Evolutionary conservation across 35 echinoderm and acorn worm species (phyloP), one percentile per base, ranked within the genome.

Genomic region (Hemicentrotus pulcherrimus): DNA sequence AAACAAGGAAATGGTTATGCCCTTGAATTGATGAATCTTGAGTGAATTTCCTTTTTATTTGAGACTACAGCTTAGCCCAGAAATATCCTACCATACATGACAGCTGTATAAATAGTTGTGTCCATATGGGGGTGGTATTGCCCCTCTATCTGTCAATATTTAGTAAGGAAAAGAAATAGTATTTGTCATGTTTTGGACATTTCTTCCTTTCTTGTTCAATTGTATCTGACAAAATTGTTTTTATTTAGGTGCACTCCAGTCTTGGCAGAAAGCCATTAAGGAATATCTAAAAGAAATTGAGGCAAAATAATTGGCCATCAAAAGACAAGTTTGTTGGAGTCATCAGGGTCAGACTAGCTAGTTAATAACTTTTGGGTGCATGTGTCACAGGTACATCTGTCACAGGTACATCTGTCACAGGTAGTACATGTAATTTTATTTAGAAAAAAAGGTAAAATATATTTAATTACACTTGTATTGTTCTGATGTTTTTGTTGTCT

Each of bases 21-120:
- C 88, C 88, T 90, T 90, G 88, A 90, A 90, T 90, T 9, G 6
- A 15, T 32, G 8, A 47, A 33, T 90, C 32, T 90, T 90, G 46
- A 78, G 46, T 35, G 32, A 47, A 90, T 90, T 90, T 90, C 88
- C 88, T 90, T 90, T 47, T 28, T 28, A 90, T 90, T 90, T 47
- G 9, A 90, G 31, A 45, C 19, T 78, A 28, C 19, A 78, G 65
- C 65, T 78, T 78, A 78, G 65, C 65, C 65, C 19, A 78, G 65
- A 78, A 78, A 78, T 78, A 78, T 78, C 65, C 65, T n/a, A 70
- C 18, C 61, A 24, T 70, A 78, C 24, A 78, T 78, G 19, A n/a
- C 24, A 78, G 7, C 65, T 78, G 65, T 78, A 28, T 8, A n/a
- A 78, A 78, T 78, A 78, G 6, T 78, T 28, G 18, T 3, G 19